A percentile compares a stretch with the other conserved stretches of the same genome.
Evolutionary conservation across 2,797 vertebrate species (phyloP).

Genomic region (Sorex maritimensis): DNA sequence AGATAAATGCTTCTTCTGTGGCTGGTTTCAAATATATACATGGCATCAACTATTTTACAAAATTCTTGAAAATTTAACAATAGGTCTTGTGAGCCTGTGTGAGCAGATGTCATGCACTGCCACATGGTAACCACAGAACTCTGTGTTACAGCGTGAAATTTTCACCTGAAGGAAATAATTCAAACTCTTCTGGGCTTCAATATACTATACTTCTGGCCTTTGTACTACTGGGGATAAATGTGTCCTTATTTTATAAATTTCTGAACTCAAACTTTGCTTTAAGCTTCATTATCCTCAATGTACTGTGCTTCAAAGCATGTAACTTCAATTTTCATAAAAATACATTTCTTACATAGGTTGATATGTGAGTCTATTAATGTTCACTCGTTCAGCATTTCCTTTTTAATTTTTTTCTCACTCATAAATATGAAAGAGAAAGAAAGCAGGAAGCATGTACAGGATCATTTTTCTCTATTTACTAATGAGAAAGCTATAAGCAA

Average conservation of each 20-base stretch:
- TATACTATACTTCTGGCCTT: constrained; percentile 28
- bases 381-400: constrained; percentile 75
- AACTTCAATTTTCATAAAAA: constrained; percentile 83
- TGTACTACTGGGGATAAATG: constrained; percentile 43
- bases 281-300: constrained; percentile 82
- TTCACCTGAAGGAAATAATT: constrained; percentile 50
- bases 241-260: constrained; percentile 80
- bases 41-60: constrained; percentile 22
- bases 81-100: neutral
- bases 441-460: constrained; percentile 66
- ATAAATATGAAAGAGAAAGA: constrained; percentile 80
- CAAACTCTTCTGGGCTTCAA: constrained; percentile 36
- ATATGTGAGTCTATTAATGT: constrained; percentile 76
- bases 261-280: constrained; percentile 79
- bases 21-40: constrained; percentile 26
- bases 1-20: neutral
- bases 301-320: constrained; percentile 77
- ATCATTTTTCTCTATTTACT: constrained; percentile 80
- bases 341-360: constrained; percentile 75
- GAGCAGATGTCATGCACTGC: neutral
- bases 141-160: neutral
- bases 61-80: constrained; percentile 41
- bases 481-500: constrained; percentile 74
- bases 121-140: neutral
- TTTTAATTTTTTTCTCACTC: constrained; percentile 60